Evolutionary conservation across 2,797 vertebrate species (phyloP).

Genomic region (Moxostoma hubbsi): DNA sequence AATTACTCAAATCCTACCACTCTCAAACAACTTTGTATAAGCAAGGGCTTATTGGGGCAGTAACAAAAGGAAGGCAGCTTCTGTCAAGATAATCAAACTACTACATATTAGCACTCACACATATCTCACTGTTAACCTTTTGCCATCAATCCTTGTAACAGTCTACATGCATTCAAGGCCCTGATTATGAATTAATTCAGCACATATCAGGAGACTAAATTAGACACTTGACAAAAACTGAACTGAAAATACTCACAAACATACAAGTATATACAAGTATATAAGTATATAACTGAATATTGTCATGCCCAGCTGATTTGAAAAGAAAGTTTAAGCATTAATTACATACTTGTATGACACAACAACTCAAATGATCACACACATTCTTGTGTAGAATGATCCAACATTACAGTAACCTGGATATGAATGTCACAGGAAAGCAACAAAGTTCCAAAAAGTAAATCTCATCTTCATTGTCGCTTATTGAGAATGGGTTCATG

Average conservation of each 20-base stretch:
- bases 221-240: conserved; percentile 6
- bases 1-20: conserved; percentile 21
- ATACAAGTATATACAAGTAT: background rate
- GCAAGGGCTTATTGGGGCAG: conserved; percentile 7
- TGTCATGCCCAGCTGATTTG: background rate
- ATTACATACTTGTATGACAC: conserved; percentile 70
- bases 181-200: conserved; percentile 3
- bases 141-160: conserved; percentile 15
- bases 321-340: conserved; percentile 6
- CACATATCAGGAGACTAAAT: conserved; percentile 8
- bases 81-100: conserved; percentile 4
- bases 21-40: conserved; percentile 22
- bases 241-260: background rate
- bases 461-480: conserved; percentile 76
- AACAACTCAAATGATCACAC: conserved; percentile 82
- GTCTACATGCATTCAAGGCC: background rate
- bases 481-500: conserved; percentile 45
- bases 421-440: conserved; percentile 71
- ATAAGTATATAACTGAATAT: conserved; percentile 2
- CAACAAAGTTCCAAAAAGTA: conserved; percentile 63
- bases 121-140: conserved; percentile 25
- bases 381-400: conserved; percentile 86
- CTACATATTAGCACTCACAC: conserved; percentile 1
- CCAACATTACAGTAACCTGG: conserved; percentile 96
- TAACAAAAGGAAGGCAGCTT: background rate